phyloP scores from a whole-genome alignment of 2,797 vertebrate genomes.

The Melanotaenia parkinsoni region DNA sequence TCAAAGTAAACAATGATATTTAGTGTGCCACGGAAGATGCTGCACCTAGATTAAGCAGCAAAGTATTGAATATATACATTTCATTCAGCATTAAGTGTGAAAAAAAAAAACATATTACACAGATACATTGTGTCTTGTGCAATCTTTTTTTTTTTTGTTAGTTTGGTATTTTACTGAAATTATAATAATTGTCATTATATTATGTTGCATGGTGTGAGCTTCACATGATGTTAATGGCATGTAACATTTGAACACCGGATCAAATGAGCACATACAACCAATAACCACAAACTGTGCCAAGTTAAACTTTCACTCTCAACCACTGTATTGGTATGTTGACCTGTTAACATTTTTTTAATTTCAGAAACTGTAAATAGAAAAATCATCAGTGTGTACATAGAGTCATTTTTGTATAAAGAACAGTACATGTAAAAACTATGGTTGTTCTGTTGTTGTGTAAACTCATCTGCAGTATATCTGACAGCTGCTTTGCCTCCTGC shows the following conservation, averaged over 20 bases:
- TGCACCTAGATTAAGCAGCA: slow-evolving; percentile 35
- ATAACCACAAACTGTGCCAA: slow-evolving; percentile 21
- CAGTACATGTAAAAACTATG: slow-evolving; percentile 41
- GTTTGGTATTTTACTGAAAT: slow-evolving; percentile 41
- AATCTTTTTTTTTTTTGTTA: slow-evolving; percentile 49
- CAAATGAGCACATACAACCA: slow-evolving; percentile 17
- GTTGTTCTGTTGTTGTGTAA: slow-evolving; percentile 58
- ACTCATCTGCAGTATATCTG: slow-evolving; percentile 38
- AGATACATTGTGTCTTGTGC: slow-evolving; percentile 61
- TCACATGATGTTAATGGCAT: slow-evolving; percentile 48
- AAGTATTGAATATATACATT: slow-evolving; percentile 58
- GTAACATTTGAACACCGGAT: slow-evolving; percentile 44
- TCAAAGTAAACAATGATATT: slow-evolving; percentile 12
- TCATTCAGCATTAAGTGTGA: slow-evolving; percentile 59
- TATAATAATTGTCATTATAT: slow-evolving; percentile 46
- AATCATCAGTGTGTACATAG: slow-evolving; percentile 59
- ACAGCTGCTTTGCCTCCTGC: slow-evolving; percentile 51
- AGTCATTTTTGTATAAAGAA: slow-evolving; percentile 52
- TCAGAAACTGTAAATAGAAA: slow-evolving; percentile 63
- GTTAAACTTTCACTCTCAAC: slow-evolving; percentile 18
- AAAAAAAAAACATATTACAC: slow-evolving; percentile 40
- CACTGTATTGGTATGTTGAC: slow-evolving; percentile 18
- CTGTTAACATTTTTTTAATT: slow-evolving; percentile 30
- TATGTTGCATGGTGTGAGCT: slow-evolving; percentile 65
- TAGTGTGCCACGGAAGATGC: slow-evolving; percentile 36